phyloP scores from a whole-genome alignment of 2,113 vertebrate species.

The Mellivora capensis region DNA sequence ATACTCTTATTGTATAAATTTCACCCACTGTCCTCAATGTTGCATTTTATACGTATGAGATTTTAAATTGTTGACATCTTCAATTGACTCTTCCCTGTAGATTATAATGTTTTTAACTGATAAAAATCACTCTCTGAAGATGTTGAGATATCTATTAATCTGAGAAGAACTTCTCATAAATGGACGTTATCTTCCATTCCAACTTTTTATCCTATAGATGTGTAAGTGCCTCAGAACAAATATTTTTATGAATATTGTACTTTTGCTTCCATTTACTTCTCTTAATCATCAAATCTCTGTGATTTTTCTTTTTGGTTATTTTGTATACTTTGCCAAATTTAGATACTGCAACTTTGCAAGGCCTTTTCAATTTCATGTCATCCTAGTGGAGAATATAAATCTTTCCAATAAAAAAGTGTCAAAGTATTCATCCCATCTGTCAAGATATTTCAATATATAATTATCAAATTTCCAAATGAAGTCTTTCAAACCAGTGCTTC shows the following conservation, averaged over 20 bases:
- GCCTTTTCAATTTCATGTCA: slow-evolving; percentile 19
- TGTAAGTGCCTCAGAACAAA: not conserved
- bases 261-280: not conserved
- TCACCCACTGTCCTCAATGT: not conserved
- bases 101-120: not conserved
- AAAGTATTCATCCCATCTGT: not conserved
- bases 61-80: not conserved
- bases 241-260: not conserved
- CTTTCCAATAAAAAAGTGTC: not conserved
- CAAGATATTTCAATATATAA: not conserved
- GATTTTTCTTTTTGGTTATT: not conserved
- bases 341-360: not conserved
- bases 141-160: not conserved
- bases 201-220: not conserved
- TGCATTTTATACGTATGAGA: not conserved
- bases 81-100: not conserved
- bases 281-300: not conserved
- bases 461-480: not conserved
- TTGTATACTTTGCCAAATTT: not conserved
- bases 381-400: not conserved
- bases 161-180: not conserved
- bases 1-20: not conserved
- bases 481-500: not conserved
- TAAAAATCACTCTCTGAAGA: slow-evolving; percentile 4
- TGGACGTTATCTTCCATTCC: not conserved